Conservation (phyloP, 2,113 vertebrate genomes). For the Chaetodon trifascialis region DNA sequence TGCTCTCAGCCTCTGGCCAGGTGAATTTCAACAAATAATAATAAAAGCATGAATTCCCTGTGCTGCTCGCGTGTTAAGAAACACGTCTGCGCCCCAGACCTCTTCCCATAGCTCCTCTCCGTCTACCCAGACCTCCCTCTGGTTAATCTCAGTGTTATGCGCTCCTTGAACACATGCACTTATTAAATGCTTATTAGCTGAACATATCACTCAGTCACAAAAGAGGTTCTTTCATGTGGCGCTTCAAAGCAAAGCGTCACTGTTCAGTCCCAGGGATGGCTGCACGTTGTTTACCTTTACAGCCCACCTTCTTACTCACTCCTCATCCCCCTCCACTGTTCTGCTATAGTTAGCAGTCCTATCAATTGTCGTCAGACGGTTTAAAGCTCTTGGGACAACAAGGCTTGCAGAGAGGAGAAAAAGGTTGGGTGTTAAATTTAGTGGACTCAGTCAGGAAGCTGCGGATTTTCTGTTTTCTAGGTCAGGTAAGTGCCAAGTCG, state of each 20-base stretch:
- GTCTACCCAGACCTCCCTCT: conserved; percentile 19
- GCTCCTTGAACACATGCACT: conserved; percentile 50
- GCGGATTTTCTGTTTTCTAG: conserved; percentile 77
- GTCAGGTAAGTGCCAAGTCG: conserved; percentile 78
- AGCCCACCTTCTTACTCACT: background rate
- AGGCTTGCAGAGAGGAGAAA: conserved; percentile 48
- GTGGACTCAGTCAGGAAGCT: conserved; percentile 62
- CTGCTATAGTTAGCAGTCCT: conserved; percentile 78
- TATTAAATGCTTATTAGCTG: conserved; percentile 60
- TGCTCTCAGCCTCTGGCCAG: background rate
- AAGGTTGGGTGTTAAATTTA: conserved; percentile 60
- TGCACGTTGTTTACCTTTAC: conserved; percentile 63
- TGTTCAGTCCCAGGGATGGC: conserved; percentile 52
- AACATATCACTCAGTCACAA: conserved; percentile 36
- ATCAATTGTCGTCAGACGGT: conserved; percentile 74
- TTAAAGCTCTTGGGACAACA: conserved; percentile 59
- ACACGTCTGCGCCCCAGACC: conserved; percentile 9
- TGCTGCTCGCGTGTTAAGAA: conserved; percentile 27
- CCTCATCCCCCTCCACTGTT: conserved; percentile 50
- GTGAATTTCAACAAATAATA: conserved; percentile 22
- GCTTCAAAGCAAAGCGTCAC: conserved; percentile 51
- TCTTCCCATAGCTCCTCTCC: conserved; percentile 15
- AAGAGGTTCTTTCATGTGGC: conserved; percentile 52
- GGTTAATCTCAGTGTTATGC: conserved; percentile 37
- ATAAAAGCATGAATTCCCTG: conserved; percentile 29